A percentile compares a stretch with the other conserved stretches of the same genome.
Conservation (phyloP, 2,113 vertebrate species). For the Lophura nycthemera region DNA sequence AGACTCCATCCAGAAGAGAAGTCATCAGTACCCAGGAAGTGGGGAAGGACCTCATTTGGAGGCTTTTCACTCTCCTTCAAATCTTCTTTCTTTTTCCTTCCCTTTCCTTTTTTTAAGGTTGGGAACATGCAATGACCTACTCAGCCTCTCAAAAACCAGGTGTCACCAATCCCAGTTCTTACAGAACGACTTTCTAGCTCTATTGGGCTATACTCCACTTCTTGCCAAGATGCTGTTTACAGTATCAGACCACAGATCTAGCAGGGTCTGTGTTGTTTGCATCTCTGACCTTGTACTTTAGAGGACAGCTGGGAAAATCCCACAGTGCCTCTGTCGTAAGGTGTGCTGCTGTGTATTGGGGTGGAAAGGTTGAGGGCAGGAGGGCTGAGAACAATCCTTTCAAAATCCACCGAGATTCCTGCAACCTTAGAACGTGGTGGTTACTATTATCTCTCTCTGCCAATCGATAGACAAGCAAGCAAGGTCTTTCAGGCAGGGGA, state of each 20-base stretch:
- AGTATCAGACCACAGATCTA: background rate
- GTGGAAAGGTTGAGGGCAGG: background rate
- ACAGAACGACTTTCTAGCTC: background rate
- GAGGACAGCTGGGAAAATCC: background rate
- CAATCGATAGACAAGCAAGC: background rate
- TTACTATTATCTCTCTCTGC: background rate
- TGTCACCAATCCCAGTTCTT: background rate
- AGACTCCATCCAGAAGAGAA: background rate
- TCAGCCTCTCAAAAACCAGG: background rate
- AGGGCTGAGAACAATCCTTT: background rate
- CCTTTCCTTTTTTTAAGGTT: background rate
- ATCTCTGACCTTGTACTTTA: background rate
- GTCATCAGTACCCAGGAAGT: background rate
- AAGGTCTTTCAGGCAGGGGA: background rate
- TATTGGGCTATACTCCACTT: background rate
- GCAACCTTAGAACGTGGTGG: background rate
- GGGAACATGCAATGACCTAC: too few species aligned
- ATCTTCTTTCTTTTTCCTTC: background rate
- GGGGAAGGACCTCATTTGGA: background rate
- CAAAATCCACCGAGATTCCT: background rate
- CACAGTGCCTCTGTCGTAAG: background rate
- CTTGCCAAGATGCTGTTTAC: background rate
- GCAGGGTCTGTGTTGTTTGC: accelerated
- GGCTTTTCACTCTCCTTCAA: accelerated
- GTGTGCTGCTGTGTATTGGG: accelerated